These are phyloP conservation scores for Chauna torquata DNA, from an alignment of 2,113 vertebrate genomes.

Conservation along the genomic window DNA sequence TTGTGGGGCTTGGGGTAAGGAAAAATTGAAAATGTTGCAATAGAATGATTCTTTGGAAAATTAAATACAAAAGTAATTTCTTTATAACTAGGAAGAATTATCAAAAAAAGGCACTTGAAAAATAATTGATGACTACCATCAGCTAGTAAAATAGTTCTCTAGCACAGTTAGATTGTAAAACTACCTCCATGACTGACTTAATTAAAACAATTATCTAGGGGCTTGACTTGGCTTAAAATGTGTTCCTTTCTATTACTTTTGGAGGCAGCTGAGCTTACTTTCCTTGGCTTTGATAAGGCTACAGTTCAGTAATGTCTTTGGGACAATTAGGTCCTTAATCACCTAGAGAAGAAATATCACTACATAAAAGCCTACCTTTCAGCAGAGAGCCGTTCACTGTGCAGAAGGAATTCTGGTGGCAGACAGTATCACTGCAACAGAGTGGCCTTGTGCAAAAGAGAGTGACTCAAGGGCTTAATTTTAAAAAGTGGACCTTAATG, in stretches of 20 bases:
- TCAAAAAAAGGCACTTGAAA: neutral
- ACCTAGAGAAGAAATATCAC: neutral
- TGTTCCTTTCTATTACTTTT: neutral
- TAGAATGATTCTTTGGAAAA: neutral
- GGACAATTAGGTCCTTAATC: conserved; percentile 6
- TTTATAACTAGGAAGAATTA: neutral
- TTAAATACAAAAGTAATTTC: neutral
- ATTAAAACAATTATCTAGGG: neutral
- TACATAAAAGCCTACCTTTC: neutral
- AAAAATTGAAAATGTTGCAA: neutral
- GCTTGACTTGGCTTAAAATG: neutral
- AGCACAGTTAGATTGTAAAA: conserved; percentile 8
- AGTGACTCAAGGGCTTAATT: neutral
- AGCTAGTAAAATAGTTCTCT: neutral
- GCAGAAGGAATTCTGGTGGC: neutral
- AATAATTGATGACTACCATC: neutral
- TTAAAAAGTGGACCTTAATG: neutral
- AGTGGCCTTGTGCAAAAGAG: neutral
- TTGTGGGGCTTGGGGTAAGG: neutral
- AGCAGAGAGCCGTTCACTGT: neutral
- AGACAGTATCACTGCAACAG: neutral
- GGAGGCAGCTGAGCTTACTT: neutral
- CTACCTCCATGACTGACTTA: neutral
- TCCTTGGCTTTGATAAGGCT: neutral
- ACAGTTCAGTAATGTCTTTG: neutral